Evolutionary conservation across 92 coral and sea anemone genomes (phyloP).

Genomic region (Chrysogorgia sp.): DNA sequence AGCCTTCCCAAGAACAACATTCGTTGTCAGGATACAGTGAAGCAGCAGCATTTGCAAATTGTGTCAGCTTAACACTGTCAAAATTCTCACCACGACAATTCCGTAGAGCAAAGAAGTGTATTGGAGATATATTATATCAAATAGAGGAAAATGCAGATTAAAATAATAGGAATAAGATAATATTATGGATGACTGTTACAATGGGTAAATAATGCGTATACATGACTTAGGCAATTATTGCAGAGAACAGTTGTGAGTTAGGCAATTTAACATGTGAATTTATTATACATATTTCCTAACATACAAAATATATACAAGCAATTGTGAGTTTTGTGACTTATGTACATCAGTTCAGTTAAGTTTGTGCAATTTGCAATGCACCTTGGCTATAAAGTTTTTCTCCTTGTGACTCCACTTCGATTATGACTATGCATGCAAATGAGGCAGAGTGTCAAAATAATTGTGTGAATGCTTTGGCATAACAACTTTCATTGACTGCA

Average conservation of each 20-base stretch:
- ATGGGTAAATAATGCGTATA: background rate
- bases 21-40: slow-evolving; percentile 3
- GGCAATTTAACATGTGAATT: background rate
- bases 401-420: background rate
- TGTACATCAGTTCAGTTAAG: too few species aligned
- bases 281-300: background rate
- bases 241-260: background rate
- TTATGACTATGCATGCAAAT: background rate
- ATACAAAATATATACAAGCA: too few species aligned
- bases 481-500: too few species aligned
- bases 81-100: slow-evolving; percentile 29
- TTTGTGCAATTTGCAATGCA: too few species aligned
- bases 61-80: slow-evolving; percentile 35
- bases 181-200: too few species aligned
- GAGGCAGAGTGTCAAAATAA: background rate
- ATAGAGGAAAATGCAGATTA: slow-evolving; percentile 8
- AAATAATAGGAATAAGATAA: too few species aligned
- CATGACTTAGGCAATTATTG: background rate
- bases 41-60: slow-evolving; percentile 51
- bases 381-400: too few species aligned
- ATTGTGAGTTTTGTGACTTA: too few species aligned
- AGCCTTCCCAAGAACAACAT: slow-evolving; percentile 1
- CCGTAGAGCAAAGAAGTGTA: slow-evolving; percentile 49
- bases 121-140: slow-evolving; percentile 47
- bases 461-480: background rate